A percentile compares a stretch with the other conserved stretches of the same genome.
Evolutionary conservation across 2,888 invertebrate species (phyloP).

Genomic region (Cheilosia urbana): DNA sequence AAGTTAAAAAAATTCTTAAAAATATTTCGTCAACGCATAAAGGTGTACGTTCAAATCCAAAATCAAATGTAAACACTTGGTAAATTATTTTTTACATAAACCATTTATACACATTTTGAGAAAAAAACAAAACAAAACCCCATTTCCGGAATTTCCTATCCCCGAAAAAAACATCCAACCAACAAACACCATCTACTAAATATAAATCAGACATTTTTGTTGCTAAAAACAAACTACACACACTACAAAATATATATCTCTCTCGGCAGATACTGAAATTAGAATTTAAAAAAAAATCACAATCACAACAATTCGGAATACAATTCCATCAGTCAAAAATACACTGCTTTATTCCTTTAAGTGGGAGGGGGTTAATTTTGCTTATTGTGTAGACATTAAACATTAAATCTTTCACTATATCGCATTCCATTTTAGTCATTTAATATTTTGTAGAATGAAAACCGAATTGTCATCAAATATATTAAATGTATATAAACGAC

Average conservation of each 20-base stretch:
- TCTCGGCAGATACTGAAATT: constrained; percentile 5
- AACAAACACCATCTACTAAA: constrained; percentile 7
- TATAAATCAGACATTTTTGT: background rate
- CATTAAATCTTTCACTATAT: background rate
- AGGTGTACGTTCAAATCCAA: no score
- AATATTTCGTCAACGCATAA: no score
- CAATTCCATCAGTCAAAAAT: constrained; percentile 26
- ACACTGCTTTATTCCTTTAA: constrained; percentile 6
- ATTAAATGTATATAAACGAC: background rate
- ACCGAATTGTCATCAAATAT: no score
- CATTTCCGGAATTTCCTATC: constrained; percentile 15
- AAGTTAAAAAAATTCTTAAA: no score
- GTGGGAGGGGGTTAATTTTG: constrained; percentile 1
- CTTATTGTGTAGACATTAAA: constrained; percentile 8
- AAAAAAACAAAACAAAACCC: background rate
- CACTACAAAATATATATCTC: background rate
- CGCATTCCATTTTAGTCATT: background rate
- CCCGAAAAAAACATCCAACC: constrained; percentile 8
- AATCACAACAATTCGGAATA: constrained; percentile 10
- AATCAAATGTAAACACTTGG: no score
- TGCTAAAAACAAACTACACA: background rate
- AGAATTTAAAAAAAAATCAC: background rate
- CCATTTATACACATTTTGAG: background rate
- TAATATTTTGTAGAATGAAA: background rate
- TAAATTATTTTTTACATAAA: constrained; percentile 10